Percentiles rank a stretch among this genome's conserved stretches.
phyloP scores from a whole-genome alignment of 2,888 invertebrate genomes.

The Dasypogon diadema region DNA sequence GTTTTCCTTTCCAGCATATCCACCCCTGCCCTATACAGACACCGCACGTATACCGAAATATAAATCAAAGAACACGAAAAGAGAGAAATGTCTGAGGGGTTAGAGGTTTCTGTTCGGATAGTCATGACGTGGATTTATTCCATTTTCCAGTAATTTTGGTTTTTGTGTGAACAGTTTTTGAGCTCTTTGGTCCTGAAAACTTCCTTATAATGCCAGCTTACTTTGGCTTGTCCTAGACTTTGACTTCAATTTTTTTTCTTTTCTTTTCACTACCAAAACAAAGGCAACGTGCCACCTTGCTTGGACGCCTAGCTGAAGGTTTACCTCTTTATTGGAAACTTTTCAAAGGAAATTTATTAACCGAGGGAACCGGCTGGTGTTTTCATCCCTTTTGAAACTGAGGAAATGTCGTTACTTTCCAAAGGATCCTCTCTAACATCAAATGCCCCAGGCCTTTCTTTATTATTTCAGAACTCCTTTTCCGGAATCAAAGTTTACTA shows the following conservation, averaged over 20 bases:
- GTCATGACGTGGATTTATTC: slow-evolving; percentile 44
- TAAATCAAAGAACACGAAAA: slow-evolving; percentile 18
- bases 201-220: slow-evolving; percentile 39
- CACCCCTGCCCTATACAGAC: neutral
- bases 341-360: slow-evolving; percentile 50
- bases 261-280: slow-evolving; percentile 14
- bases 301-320: slow-evolving; percentile 13
- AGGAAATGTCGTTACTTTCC: slow-evolving; percentile 27
- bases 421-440: slow-evolving; percentile 15
- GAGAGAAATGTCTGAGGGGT: neutral
- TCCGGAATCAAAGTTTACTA: slow-evolving; percentile 41
- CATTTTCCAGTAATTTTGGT: slow-evolving; percentile 47
- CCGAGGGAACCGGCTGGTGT: slow-evolving; percentile 1
- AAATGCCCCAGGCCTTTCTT: slow-evolving; percentile 22
- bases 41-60: slow-evolving; percentile 21
- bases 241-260: slow-evolving; percentile 18
- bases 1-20: slow-evolving; percentile 25
- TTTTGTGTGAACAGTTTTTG: slow-evolving; percentile 33
- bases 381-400: neutral
- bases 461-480: slow-evolving; percentile 27
- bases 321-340: slow-evolving; percentile 41
- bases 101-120: slow-evolving; percentile 2
- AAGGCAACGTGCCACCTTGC: slow-evolving; percentile 29
- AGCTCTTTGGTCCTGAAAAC: slow-evolving; percentile 31
- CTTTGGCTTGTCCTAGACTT: slow-evolving; percentile 8